These are phyloP conservation scores for Sitodiplosis mosellana DNA, from an alignment of 1,140 invertebrate species.

Conservation along the genomic window DNA sequence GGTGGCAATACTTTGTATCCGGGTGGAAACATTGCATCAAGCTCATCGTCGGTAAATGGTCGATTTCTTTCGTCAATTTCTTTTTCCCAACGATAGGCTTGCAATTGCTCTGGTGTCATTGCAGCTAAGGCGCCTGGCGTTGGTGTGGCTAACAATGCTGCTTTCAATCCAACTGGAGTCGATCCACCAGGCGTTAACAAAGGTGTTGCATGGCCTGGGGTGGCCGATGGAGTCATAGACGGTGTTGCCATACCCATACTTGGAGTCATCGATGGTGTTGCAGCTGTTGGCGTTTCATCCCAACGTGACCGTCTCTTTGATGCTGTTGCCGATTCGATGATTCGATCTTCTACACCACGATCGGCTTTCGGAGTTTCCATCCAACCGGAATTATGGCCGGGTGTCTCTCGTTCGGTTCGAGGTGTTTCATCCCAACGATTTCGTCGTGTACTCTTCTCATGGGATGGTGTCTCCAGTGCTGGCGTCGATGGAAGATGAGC, in stretches of 20 bases:
- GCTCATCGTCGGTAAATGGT: constrained; percentile 89
- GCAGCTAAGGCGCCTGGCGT: constrained; percentile 82
- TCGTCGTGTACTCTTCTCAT: constrained; percentile 63
- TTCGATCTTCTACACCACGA: constrained; percentile 56
- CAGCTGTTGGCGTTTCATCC: constrained; percentile 88
- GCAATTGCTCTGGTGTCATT: constrained; percentile 98
- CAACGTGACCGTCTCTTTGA: constrained; percentile 86
- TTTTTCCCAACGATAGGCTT: constrained; percentile 96
- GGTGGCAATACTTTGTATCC: constrained; percentile 96
- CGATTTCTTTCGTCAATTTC: constrained; percentile 97
- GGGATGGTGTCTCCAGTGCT: constrained; percentile 72
- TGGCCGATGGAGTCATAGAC: constrained; percentile 41
- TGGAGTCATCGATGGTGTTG: constrained; percentile 44
- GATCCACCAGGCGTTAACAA: constrained; percentile 43
- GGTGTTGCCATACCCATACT: constrained; percentile 50
- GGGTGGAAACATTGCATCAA: constrained; percentile 92
- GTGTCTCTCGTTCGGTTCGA: constrained; percentile 91
- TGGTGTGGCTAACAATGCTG: constrained; percentile 95
- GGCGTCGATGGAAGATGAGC: constrained; percentile 71
- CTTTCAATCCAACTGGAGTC: constrained; percentile 89
- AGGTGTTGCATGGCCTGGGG: constrained; percentile 35
- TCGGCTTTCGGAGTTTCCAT: constrained; percentile 95
- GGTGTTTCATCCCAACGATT: constrained; percentile 99
- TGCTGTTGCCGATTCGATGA: constrained; percentile 77
- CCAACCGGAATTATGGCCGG: constrained; percentile 86